Evolutionary conservation across 2,888 invertebrate species (phyloP).

Genomic region (Cyrtodaria siliqua): DNA sequence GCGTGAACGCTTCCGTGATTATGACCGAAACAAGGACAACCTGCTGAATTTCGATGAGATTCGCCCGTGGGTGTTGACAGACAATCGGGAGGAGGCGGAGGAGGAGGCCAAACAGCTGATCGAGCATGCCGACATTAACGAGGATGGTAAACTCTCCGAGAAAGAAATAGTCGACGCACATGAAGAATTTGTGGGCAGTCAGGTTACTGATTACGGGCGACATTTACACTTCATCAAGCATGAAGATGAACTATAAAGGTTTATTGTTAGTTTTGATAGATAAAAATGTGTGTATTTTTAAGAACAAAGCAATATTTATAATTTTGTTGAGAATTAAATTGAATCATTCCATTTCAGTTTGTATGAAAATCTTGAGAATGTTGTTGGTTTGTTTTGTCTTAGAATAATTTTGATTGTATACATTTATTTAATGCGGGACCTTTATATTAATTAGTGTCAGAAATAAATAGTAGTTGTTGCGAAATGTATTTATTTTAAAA

Average conservation of each 20-base stretch:
- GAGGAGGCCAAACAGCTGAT: slow-evolving; percentile 97
- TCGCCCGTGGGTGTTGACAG: slow-evolving; percentile 95
- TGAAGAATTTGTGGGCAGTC: slow-evolving; percentile 98
- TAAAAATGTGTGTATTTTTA: too few species aligned
- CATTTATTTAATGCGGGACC: too few species aligned
- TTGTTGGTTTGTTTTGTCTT: too few species aligned
- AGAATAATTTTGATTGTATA: too few species aligned
- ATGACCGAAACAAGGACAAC: slow-evolving; percentile 95
- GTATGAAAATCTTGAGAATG: too few species aligned
- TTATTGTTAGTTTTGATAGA: background rate
- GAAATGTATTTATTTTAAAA: too few species aligned
- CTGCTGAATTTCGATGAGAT: slow-evolving; percentile 93
- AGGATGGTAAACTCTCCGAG: slow-evolving; percentile 94
- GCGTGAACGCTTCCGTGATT: slow-evolving; percentile 84
- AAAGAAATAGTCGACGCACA: slow-evolving; percentile 96
- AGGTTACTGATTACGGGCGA: slow-evolving; percentile 99
- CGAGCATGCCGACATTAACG: slow-evolving; percentile 81
- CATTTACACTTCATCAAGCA: slow-evolving; percentile 94
- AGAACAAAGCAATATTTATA: too few species aligned
- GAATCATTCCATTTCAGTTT: too few species aligned
- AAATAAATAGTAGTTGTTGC: too few species aligned
- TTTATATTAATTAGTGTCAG: too few species aligned
- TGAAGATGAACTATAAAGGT: slow-evolving; percentile 53
- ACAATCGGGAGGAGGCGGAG: slow-evolving; percentile 92
- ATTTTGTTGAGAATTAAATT: too few species aligned